Percentiles rank a stretch among this genome's conserved stretches.
Evolutionary conservation across 2,888 invertebrate genomes (phyloP).

Genomic region (Drosophila rubida): DNA sequence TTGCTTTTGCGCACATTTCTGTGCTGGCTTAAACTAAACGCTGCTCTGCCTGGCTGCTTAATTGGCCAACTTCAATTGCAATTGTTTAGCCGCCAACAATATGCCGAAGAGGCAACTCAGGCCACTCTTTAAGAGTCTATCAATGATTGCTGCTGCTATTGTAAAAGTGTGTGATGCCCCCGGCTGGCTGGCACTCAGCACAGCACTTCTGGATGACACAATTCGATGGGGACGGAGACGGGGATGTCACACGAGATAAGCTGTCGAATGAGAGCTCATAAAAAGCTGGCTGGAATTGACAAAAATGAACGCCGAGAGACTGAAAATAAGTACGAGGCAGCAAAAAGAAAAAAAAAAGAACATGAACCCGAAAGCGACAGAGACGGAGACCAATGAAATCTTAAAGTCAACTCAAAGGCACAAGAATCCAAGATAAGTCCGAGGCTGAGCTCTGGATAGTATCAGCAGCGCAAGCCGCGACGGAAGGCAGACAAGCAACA

Average conservation of each 20-base stretch:
- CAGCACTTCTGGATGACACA: slow-evolving; percentile 3
- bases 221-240: neutral
- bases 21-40: slow-evolving; percentile 21
- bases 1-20: slow-evolving; percentile 6
- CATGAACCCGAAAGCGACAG: slow-evolving; percentile 5
- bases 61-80: slow-evolving; percentile 29
- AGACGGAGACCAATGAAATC: slow-evolving; percentile 41
- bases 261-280: slow-evolving; percentile 22
- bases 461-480: slow-evolving; percentile 22
- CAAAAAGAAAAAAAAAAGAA: neutral
- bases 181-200: neutral
- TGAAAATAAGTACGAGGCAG: slow-evolving; percentile 9
- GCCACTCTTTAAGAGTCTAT: slow-evolving; percentile 5
- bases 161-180: neutral
- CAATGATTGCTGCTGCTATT: neutral
- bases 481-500: slow-evolving; percentile 26
- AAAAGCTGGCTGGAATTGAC: slow-evolving; percentile 23
- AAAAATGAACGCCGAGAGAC: slow-evolving; percentile 11
- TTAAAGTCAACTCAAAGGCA: slow-evolving; percentile 44
- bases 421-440: slow-evolving; percentile 51
- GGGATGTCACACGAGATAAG: slow-evolving; percentile 19
- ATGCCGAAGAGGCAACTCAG: slow-evolving; percentile 1
- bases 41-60: slow-evolving; percentile 41
- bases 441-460: slow-evolving; percentile 24
- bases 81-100: too few relatives aligned